Conservation (phyloP, 2,113 vertebrate species). For the Cebidichthys violaceus region DNA sequence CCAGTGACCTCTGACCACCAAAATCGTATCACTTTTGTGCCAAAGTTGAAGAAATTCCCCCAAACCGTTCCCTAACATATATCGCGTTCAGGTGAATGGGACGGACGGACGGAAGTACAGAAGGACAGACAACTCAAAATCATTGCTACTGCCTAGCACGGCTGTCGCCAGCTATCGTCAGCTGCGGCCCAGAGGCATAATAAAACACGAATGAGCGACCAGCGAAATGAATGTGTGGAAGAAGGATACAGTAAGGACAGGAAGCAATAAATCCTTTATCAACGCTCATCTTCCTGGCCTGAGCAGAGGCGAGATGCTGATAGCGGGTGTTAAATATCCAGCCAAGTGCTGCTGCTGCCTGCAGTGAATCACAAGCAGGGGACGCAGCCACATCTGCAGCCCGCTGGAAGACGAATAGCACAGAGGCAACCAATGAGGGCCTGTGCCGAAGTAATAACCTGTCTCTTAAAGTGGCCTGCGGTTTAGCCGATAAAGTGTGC, state of each 20-base stretch:
- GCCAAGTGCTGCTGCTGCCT: constrained; percentile 44
- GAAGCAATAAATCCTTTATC: constrained; percentile 52
- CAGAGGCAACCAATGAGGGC: neutral
- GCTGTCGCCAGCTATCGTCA: too few relatives aligned
- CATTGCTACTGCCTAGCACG: too few relatives aligned
- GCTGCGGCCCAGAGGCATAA: too few relatives aligned
- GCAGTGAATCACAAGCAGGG: constrained; percentile 65
- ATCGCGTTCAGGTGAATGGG: too few relatives aligned
- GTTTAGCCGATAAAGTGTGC: constrained; percentile 31
- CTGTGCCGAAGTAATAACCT: constrained; percentile 46
- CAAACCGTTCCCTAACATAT: too few relatives aligned
- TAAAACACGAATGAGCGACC: neutral
- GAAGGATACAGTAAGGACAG: constrained; percentile 4
- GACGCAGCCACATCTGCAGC: constrained; percentile 31
- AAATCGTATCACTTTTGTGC: neutral
- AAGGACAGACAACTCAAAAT: neutral
- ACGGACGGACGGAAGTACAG: too few relatives aligned
- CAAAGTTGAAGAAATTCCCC: neutral
- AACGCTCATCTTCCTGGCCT: constrained; percentile 40
- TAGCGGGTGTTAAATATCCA: constrained; percentile 48
- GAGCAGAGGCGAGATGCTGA: constrained; percentile 36
- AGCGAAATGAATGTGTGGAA: neutral
- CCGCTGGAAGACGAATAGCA: constrained; percentile 16
- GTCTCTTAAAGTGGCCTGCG: constrained; percentile 27
- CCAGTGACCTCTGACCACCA: neutral